Evolutionary conservation across 2,888 invertebrate genomes (phyloP), one percentile per base, ranked within the genome.

Genomic region (Byasa hedistus): DNA sequence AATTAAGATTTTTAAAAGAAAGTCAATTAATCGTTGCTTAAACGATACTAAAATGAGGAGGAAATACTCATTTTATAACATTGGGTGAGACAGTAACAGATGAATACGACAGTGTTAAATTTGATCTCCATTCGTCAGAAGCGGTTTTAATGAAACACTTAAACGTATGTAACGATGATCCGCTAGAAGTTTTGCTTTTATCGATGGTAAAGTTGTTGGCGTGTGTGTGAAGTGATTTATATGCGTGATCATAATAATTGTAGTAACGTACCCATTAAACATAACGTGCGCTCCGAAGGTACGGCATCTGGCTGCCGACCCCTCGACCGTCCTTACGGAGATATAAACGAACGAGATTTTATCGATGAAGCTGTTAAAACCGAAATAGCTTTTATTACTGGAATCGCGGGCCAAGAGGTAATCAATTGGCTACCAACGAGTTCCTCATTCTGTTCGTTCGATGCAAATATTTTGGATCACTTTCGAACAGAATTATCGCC

Each of bases 381-480:
- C 57, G 55, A 69, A 72, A 72, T 71, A 72, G 65, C 69, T 66
- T 72, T 72, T 72, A 72, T 70, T 70, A 58, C 65, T 67, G 58
- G 59, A 69, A 65, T 66, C 70, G 54, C 57, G 66, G 57, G 72
- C 70, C 72, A 72, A 71, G 69, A 59, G 61, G 62, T 69, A 70
- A 69, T 70, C 70, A 69, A 69, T 69, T 65, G 65, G 61, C 57
- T 51, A 52, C 60, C 44, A 21, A 36, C 36, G 22, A 66, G 63
- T 60, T 65, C 68, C 65, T 63, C 57, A 59, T 39, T 58, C 32
- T 39, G 19, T 23, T 27, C 57, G 17, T 66, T 54, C 62, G 63
- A 63, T 62, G 57, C 56, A 61, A 66, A 68, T 66, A 65, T 66
- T 65, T 65, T 61, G 58, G n/a, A 61, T 65, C 48, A 57, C 57